Evolutionary conservation across 2,113 vertebrate genomes (phyloP).

Genomic region (Amphilophus citrinellus): DNA sequence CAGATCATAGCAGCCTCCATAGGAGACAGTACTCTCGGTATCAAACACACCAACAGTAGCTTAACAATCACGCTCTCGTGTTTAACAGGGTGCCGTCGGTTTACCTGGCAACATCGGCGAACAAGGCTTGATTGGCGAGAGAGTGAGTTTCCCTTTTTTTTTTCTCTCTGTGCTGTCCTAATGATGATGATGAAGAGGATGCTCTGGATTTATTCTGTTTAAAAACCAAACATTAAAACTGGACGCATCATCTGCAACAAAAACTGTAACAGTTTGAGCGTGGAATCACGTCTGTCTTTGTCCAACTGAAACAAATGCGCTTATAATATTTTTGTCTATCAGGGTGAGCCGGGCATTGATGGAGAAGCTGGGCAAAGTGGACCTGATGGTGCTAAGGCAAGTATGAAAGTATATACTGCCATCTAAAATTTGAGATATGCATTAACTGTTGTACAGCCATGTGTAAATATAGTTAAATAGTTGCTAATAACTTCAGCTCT

Average conservation of each 20-base stretch:
- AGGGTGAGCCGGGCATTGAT: constrained; percentile 93
- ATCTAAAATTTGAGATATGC: neutral
- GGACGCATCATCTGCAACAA: neutral
- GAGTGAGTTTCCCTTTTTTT: constrained; percentile 81
- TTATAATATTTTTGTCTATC: constrained; percentile 12
- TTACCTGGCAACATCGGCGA: constrained; percentile 87
- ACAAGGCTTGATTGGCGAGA: constrained; percentile 89
- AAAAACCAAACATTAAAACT: no score
- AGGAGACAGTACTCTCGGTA: neutral
- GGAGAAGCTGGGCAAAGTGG: constrained; percentile 88
- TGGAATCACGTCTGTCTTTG: neutral
- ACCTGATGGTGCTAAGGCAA: constrained; percentile 89
- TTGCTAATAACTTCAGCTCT: neutral
- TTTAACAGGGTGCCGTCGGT: constrained; percentile 87
- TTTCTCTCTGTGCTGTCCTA: neutral
- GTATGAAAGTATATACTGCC: constrained; percentile 21
- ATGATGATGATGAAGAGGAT: neutral
- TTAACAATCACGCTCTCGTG: neutral
- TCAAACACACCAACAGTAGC: neutral
- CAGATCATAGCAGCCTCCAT: neutral
- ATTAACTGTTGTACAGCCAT: neutral
- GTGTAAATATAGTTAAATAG: neutral
- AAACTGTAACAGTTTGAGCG: neutral
- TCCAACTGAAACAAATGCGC: neutral
- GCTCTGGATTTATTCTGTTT: neutral